Base-by-base conservation (phyloP, 1,140 invertebrate genomes). In the Orchesella cincta region DNA sequence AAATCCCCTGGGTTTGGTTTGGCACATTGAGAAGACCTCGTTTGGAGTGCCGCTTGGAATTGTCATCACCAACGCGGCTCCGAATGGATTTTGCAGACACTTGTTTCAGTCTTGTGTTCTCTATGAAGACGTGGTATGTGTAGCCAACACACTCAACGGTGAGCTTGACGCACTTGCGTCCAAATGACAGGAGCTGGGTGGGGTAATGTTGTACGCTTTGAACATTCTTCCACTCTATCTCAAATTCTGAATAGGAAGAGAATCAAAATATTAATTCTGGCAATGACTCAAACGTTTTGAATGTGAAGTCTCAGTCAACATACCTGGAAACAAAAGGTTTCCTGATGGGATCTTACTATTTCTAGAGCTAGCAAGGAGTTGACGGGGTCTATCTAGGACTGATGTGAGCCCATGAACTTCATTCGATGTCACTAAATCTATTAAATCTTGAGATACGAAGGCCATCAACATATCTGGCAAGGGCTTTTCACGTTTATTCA, bases 51-150 rank as follows among this genome's bases (percentile, higher is more conserved):
- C n/a, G n/a, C n/a, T n/a, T n/a, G n/a, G n/a, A 46, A 20, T 46
- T 46, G 8, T 46, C 20, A 8, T 46, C 39, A 46, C 62, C 62
- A 74, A 91, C 85, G 72, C 90, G 83, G 76, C 87, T 89, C 80
- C 91, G 86, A 36, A 93, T 90, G 80, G 92, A 92, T 77, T 88
- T 88, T 3, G 91, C 91, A 14, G 90, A 91, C 14, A 93, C 88
- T 85, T 93, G 91, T 1, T 89, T 86, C 82, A 89, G 84, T 76
- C 88, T 92, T 34, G 91, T 89, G 14, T 90, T 89, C 79, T 91
- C 89, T 35, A 92, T 85, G 39, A 84, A 87, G 23, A 93, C 85
- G 77, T 77, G 76, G 72, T 80, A 87, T 1, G 89, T 89, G 77
- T 89, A 87, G 73, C 88, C 88, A 39, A 78, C 46, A 76, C 62